Conservation (phyloP, 2,888 invertebrate genomes). For the Atrina japonica region DNA sequence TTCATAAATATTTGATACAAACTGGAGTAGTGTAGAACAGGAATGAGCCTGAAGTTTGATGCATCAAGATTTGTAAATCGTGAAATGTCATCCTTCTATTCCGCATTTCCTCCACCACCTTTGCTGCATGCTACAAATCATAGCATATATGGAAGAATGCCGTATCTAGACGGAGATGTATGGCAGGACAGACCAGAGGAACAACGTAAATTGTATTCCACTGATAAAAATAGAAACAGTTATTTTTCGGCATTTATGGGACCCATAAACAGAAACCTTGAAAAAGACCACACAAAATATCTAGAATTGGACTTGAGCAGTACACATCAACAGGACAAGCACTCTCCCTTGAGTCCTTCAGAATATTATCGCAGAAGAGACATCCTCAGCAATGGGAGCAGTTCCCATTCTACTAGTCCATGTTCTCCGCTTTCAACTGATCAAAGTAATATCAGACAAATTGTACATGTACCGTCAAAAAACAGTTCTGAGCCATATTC, state of each 20-base stretch:
- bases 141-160: conserved; percentile 5
- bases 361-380: conserved; percentile 29
- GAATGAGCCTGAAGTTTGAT: background rate
- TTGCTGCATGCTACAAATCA: background rate
- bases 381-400: conserved; percentile 21
- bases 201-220: too few species aligned
- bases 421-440: conserved; percentile 10
- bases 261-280: too few species aligned
- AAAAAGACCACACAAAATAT: conserved; percentile 8
- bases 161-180: background rate
- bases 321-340: conserved; percentile 13
- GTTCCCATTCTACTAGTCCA: conserved; percentile 28
- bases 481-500: too few species aligned
- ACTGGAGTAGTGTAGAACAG: background rate
- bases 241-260: too few species aligned
- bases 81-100: background rate
- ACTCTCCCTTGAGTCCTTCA: conserved; percentile 19
- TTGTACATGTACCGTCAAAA: too few species aligned
- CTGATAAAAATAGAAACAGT: too few species aligned
- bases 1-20: too few species aligned
- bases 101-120: background rate
- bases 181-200: conserved; percentile 6
- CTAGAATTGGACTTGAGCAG: conserved; percentile 20
- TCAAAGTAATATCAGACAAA: background rate
- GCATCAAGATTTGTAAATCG: background rate